A percentile compares a stretch with the other conserved stretches of the same genome.
Conservation (phyloP, 2,797 vertebrate genomes). For the Platyrinchus mystaceus region DNA sequence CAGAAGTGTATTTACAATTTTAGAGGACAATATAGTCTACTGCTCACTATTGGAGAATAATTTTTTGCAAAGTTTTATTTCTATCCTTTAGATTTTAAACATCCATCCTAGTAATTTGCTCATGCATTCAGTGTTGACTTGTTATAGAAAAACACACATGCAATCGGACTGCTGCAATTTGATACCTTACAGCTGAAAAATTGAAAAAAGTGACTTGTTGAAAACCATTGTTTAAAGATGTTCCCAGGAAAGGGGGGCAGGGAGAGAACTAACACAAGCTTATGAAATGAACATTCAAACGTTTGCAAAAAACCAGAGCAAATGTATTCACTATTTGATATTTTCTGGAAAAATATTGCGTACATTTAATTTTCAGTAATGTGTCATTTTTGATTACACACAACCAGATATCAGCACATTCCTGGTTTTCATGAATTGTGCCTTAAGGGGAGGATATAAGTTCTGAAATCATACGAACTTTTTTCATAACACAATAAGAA, state of each 20-base stretch:
- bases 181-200: slow-evolving; percentile 46
- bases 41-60: not conserved
- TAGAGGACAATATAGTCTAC: not conserved
- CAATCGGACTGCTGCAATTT: slow-evolving; percentile 13
- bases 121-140: slow-evolving; percentile 5
- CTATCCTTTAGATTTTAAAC: not conserved
- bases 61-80: not conserved
- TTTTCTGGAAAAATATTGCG: slow-evolving; percentile 2
- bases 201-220: not conserved
- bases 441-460: not conserved
- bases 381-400: not conserved
- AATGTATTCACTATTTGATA: not conserved
- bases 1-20: not conserved
- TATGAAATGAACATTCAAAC: not conserved
- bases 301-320: not conserved
- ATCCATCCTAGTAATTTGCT: not conserved
- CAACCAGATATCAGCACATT: not conserved
- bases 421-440: not conserved
- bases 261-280: not conserved
- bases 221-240: slow-evolving; percentile 56
- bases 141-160: slow-evolving; percentile 36
- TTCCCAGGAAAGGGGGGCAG: slow-evolving; percentile 28
- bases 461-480: not conserved
- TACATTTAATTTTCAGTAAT: not conserved
- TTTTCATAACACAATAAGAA: not conserved